Evolutionary conservation across 2,888 invertebrate species (phyloP).

Genomic region (Julus scanicus): DNA sequence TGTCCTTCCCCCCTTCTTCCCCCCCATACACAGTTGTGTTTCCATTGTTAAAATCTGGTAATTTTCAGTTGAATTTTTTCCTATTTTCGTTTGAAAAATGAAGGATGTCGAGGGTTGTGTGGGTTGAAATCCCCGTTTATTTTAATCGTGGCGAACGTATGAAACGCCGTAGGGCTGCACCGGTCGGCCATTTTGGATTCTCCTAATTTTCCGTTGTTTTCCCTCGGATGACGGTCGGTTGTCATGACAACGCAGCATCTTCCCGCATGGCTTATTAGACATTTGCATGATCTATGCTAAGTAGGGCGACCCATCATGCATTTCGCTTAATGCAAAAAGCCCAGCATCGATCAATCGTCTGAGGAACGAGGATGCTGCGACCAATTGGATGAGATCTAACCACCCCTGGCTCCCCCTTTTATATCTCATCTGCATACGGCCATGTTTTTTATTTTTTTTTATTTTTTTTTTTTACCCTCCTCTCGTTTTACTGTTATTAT

Average conservation of each 20-base stretch:
- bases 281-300: conserved; percentile 56
- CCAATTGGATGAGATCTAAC: not conserved
- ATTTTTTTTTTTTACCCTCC: not conserved
- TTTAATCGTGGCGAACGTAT: not conserved
- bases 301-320: conserved; percentile 48
- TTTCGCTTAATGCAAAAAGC: conserved; percentile 48
- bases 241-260: conserved; percentile 9
- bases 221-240: not conserved
- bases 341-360: conserved; percentile 31
- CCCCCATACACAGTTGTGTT: too few species aligned
- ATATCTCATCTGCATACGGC: conserved; percentile 29
- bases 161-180: not conserved
- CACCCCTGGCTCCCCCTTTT: conserved; percentile 36
- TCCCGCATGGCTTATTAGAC: conserved; percentile 52
- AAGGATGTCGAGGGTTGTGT: not conserved
- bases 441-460: conserved; percentile 29
- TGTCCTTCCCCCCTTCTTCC: too few species aligned
- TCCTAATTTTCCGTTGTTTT: not conserved
- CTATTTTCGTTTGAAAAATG: not conserved
- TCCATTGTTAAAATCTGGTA: too few species aligned
- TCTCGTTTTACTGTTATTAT: not conserved
- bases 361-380: conserved; percentile 38
- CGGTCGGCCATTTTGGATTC: not conserved
- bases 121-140: not conserved
- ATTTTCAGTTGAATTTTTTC: not conserved